These are phyloP conservation scores for Drosophila grimshawi DNA, from an alignment of 1,140 invertebrate genomes.

Conservation along the genomic window DNA sequence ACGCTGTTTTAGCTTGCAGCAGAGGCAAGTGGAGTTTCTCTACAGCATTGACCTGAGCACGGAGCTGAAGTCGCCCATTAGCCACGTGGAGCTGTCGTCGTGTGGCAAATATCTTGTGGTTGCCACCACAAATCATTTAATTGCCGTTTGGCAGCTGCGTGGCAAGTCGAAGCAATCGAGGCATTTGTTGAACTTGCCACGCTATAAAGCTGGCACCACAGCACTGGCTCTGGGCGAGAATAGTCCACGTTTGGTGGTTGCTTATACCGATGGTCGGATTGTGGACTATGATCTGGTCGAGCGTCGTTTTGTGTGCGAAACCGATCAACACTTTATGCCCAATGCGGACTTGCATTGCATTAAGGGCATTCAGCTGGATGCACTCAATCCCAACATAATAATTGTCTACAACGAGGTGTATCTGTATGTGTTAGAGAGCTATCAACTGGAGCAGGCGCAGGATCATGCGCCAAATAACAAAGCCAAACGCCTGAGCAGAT, in stretches of 20 bases:
- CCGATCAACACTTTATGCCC: constrained; percentile 38
- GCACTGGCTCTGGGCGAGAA: constrained; percentile 87
- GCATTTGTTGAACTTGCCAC: constrained; percentile 87
- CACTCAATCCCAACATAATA: constrained; percentile 86
- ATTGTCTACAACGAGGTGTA: constrained; percentile 88
- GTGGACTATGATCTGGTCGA: constrained; percentile 88
- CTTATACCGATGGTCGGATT: constrained; percentile 90
- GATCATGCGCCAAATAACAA: constrained; percentile 11
- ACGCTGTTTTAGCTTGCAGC: constrained; percentile 45
- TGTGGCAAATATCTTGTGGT: constrained; percentile 87
- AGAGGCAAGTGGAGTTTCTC: constrained; percentile 14
- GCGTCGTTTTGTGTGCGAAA: constrained; percentile 86
- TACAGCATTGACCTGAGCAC: constrained; percentile 33
- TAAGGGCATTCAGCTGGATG: constrained; percentile 86
- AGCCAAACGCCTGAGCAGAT: constrained; percentile 21
- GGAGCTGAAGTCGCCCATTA: constrained; percentile 25
- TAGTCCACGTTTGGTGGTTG: constrained; percentile 86
- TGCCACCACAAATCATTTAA: constrained; percentile 86
- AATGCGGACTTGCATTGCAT: constrained; percentile 80
- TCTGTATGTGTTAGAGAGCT: constrained; percentile 86
- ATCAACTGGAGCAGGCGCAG: neutral
- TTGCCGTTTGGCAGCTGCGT: constrained; percentile 87
- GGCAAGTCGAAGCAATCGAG: constrained; percentile 84
- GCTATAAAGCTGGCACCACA: constrained; percentile 88
- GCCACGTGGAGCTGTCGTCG: constrained; percentile 56